A percentile compares a stretch with the other conserved stretches of the same genome.
Evolutionary conservation across 37 sponge, comb jelly and placozoan species (phyloP).

Genomic region (Aplysina aerophoba): DNA sequence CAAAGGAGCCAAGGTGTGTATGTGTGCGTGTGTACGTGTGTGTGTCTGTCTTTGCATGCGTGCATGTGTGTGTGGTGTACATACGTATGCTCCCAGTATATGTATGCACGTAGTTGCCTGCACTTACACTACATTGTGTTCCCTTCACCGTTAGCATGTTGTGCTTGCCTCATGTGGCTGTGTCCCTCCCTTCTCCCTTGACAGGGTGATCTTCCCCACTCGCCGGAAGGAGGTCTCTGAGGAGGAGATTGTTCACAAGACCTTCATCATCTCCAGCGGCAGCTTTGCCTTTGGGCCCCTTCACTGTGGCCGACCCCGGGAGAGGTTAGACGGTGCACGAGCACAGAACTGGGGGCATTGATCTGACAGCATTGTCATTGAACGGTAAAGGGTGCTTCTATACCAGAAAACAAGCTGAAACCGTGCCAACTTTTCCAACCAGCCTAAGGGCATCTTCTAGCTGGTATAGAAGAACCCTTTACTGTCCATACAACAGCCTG

Average conservation of each 20-base stretch:
- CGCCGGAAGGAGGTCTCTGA: slow-evolving; percentile 61
- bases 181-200: background rate
- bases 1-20: slow-evolving; percentile 79
- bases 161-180: too few species aligned
- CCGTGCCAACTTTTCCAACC: background rate
- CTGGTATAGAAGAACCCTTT: background rate
- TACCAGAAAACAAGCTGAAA: background rate
- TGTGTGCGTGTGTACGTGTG: background rate
- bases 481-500: too few species aligned
- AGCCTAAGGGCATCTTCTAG: too few species aligned
- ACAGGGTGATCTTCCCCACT: slow-evolving; percentile 80
- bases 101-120: too few species aligned
- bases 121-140: too few species aligned
- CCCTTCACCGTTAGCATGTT: too few species aligned
- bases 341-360: too few species aligned
- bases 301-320: slow-evolving; percentile 84
- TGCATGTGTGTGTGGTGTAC: background rate
- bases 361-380: background rate
- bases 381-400: too few species aligned
- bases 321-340: slow-evolving; percentile 57
- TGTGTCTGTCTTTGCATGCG: too few species aligned
- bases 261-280: slow-evolving; percentile 70
- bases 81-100: background rate
- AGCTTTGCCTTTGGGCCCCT: slow-evolving; percentile 93
- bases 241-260: slow-evolving; percentile 93